Percentiles rank a stretch among this genome's conserved stretches.
Conservation (phyloP, 1,140 invertebrate species). For the Sweltsa coloradensis region DNA sequence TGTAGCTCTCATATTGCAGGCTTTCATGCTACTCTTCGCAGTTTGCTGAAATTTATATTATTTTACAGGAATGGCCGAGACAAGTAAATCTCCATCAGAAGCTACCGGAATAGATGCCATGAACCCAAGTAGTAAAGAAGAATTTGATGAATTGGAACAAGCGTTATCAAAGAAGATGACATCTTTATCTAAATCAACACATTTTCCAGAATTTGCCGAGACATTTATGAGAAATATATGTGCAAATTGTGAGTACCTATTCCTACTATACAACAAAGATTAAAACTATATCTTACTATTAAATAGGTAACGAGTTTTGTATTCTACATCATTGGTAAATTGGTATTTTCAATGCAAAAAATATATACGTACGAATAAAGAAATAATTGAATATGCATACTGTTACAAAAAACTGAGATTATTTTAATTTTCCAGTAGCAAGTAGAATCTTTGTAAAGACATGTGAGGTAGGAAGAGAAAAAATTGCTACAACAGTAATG, state of each 20-base stretch:
- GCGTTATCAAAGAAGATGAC: constrained; percentile 59
- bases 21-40: too few relatives aligned
- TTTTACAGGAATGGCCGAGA: constrained; percentile 3
- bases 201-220: constrained; percentile 65
- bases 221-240: constrained; percentile 65
- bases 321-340: constrained; percentile 13
- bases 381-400: constrained; percentile 9
- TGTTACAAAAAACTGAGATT: constrained; percentile 2
- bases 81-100: too few relatives aligned
- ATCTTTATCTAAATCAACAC: constrained; percentile 49
- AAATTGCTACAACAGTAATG: too few relatives aligned
- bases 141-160: constrained; percentile 66
- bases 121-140: constrained; percentile 58
- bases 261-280: too few relatives aligned
- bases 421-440: too few relatives aligned
- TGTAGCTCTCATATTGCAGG: too few relatives aligned
- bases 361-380: constrained; percentile 1
- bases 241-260: constrained; percentile 55
- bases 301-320: too few relatives aligned
- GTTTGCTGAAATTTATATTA: too few relatives aligned
- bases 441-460: too few relatives aligned
- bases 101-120: constrained; percentile 45
- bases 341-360: constrained; percentile 14
- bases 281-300: too few relatives aligned
- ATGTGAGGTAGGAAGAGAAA: too few relatives aligned